Evolutionary conservation across 2,797 vertebrate species (phyloP), one percentile per base, ranked within the genome.

Genomic region (Eidolon dupreanum): DNA sequence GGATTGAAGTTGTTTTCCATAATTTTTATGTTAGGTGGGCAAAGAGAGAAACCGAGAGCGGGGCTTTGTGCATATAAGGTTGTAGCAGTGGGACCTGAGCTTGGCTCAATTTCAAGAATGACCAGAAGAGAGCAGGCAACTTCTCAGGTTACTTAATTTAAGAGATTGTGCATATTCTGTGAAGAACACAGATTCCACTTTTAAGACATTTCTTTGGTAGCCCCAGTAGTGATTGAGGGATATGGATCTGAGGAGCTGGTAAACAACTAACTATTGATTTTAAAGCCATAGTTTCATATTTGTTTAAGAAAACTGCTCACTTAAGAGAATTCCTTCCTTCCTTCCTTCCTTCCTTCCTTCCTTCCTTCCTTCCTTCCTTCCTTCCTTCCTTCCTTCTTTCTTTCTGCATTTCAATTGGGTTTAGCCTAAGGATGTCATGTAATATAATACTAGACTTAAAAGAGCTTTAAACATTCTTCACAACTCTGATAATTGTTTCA

Each of bases 261-360:
- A 90, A 93, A 16, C 19, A 89, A 91, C 59, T 88, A 41, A 16
- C 11, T 74, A 90, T n/a, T 74, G 4, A 75, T 77, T 86, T 96
- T 91, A 43, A 91, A 91, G 77, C 61, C 51, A 65, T 43, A 89
- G 24, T 36, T 77, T 90, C 22, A 43, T 66, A 36, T 33, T 74
- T 81, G 43, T 65, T 83, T 36, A 51, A 63, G 59, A 46, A 88
- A 75, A 77, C 41, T 83, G 68, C 13, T 93, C 78, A 61, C 43
- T 91, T 82, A 59, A 53, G 49, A 95, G 43, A 70, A 84, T 81
- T 36, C 4, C 15, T 26, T 53, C 63, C 41, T 59, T 83, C 70
- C 61, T 17, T 59, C 24, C 26, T 11, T 12, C 57, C 26, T 26
- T 59, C 57, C 26, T 26, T 5, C 36, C 43, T 88, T 49, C 49